These are phyloP conservation scores for Prunella himalayana DNA, from an alignment of 2,113 vertebrate species.

Conservation along the genomic window DNA sequence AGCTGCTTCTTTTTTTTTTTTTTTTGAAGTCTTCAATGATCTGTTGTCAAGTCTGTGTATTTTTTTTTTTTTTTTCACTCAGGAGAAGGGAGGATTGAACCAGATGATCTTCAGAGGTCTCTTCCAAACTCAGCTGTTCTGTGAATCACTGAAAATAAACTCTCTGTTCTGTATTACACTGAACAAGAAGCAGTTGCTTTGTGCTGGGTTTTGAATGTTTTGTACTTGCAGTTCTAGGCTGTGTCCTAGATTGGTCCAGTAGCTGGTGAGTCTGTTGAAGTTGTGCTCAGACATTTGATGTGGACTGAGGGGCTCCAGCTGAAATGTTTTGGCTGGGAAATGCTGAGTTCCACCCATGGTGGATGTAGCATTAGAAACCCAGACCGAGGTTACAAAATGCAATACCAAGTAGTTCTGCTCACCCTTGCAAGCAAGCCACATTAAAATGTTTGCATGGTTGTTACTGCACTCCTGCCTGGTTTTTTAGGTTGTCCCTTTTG, in stretches of 20 bases:
- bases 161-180: not conserved
- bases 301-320: not conserved
- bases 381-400: not conserved
- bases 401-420: not conserved
- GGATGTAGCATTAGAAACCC: not conserved
- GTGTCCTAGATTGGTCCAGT: not conserved
- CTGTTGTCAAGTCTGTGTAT: not conserved
- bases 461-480: not conserved
- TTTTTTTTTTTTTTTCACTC: not conserved
- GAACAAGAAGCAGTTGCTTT: not conserved
- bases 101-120: not conserved
- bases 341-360: not conserved
- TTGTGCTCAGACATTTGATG: not conserved
- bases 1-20: not conserved
- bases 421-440: not conserved
- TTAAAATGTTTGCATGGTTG: not conserved
- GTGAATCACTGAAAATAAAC: not conserved
- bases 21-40: not conserved
- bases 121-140: not conserved
- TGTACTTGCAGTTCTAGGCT: accelerated
- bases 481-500: not conserved
- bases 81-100: not conserved
- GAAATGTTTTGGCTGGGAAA: not conserved
- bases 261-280: not conserved
- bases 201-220: not conserved